Base-by-base conservation (phyloP, 2,113 vertebrate species). In the Anser brachyrhynchus region DNA sequence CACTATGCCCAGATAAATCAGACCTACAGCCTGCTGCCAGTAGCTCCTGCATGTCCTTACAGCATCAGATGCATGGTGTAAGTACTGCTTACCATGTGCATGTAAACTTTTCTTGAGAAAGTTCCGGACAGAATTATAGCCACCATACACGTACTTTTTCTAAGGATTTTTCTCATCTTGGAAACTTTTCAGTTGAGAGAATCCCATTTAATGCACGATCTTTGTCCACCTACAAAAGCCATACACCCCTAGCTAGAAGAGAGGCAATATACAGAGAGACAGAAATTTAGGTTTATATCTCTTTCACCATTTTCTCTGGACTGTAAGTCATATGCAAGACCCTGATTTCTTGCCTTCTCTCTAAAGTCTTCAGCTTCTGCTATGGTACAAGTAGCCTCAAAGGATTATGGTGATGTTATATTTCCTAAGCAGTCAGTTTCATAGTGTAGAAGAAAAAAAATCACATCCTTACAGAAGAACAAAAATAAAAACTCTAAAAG, bases 21-120 rank as follows among this genome's bases (percentile, higher is more conserved):
- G 41, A 67, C 29, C 35, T 39, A 28, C 0, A 1, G 37, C 14
- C 22, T 35, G 44, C 23, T 22, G n/a, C 51, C 28, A 74, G 80
- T 1, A 82, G 37, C 22, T 54, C 61, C 70, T 2, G 0, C 9
- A 3, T 26, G 39, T 31, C 25, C 51, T 1, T 0, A 71, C 33
- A 52, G 20, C 52, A 66, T 3, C 8, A 5, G 16, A 13, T 20
- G 46, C 5, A 46, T n/a, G 44, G 35, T 13, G 5, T 52, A 59
- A 61, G 31, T 3, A 1, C 26, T 54, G n/a, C 12, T 69, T 2
- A 2, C 26, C 46, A 20, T 10, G 9, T 14, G 11, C 49, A 14
- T 1, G 0, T 9, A 31, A 43, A 61, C 7, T 19, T 46, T 46
- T 31, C 28, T 62, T 71, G 25, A 22, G 33, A 52, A 57, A 83